These are phyloP conservation scores for Amphiprion percula DNA, from an alignment of 2,113 vertebrate species.

Conservation along the genomic window DNA sequence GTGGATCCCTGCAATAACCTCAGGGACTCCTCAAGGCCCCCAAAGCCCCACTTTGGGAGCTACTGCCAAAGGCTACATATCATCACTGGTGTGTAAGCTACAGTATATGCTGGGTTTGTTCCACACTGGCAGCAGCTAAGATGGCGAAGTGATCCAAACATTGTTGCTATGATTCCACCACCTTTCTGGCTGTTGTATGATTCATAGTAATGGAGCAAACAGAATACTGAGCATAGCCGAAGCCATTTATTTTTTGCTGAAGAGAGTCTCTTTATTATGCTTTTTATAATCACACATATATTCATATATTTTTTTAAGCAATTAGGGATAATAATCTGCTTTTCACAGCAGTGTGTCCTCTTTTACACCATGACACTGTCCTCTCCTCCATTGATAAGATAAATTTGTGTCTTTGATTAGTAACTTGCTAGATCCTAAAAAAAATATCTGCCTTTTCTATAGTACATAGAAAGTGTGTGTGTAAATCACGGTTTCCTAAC, in stretches of 20 bases:
- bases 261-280: not conserved
- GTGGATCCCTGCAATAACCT: slow-evolving; percentile 8
- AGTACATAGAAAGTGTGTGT: not conserved
- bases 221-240: slow-evolving; percentile 33
- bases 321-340: not conserved
- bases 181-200: slow-evolving; percentile 64
- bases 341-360: not conserved
- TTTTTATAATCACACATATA: slow-evolving; percentile 19
- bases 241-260: slow-evolving; percentile 30
- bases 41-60: slow-evolving; percentile 20
- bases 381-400: slow-evolving; percentile 13
- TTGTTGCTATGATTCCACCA: slow-evolving; percentile 75
- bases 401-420: slow-evolving; percentile 12
- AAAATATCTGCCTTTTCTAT: slow-evolving; percentile 1
- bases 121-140: slow-evolving; percentile 63
- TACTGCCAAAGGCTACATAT: slow-evolving; percentile 37
- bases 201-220: slow-evolving; percentile 61
- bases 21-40: not conserved
- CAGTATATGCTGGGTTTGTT: slow-evolving; percentile 50
- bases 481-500: not conserved
- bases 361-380: slow-evolving; percentile 8
- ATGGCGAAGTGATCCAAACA: slow-evolving; percentile 70
- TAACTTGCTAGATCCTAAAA: slow-evolving; percentile 8
- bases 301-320: slow-evolving; percentile 8
- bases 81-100: slow-evolving; percentile 11